phyloP scores from a whole-genome alignment of 2,888 invertebrate genomes.

The Drosophila imparisetae region DNA sequence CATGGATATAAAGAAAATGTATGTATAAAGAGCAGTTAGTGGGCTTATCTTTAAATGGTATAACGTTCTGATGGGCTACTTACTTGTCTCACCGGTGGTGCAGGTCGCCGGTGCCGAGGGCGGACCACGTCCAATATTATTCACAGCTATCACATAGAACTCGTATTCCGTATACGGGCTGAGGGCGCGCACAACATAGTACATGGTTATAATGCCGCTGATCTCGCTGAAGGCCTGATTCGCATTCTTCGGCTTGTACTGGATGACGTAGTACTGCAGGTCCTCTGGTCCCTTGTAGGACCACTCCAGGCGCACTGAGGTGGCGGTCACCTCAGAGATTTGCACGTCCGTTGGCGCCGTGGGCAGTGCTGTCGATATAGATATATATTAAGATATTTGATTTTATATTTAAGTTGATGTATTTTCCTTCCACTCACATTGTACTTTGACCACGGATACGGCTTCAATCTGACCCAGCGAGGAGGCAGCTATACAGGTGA shows the following conservation, averaged over 20 bases:
- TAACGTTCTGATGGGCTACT: constrained; percentile 77
- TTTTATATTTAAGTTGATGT: background rate
- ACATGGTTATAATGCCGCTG: constrained; percentile 96
- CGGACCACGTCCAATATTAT: constrained; percentile 96
- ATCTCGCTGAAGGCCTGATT: constrained; percentile 96
- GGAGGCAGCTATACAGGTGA: constrained; percentile 98
- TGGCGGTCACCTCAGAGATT: constrained; percentile 96
- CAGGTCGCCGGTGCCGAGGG: constrained; percentile 95
- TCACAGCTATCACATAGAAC: constrained; percentile 97
- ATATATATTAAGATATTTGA: background rate
- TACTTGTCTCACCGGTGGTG: constrained; percentile 98
- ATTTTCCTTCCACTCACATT: constrained; percentile 89
- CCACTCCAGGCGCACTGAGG: constrained; percentile 97
- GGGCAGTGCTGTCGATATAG: constrained; percentile 90
- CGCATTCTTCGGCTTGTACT: constrained; percentile 97
- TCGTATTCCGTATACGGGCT: constrained; percentile 98
- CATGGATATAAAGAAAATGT: constrained; percentile 20
- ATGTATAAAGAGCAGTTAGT: constrained; percentile 40
- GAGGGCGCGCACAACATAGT: constrained; percentile 94
- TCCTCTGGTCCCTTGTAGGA: constrained; percentile 95
- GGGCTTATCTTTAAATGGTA: constrained; percentile 18
- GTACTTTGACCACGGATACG: constrained; percentile 95
- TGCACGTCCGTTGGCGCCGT: constrained; percentile 95
- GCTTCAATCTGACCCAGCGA: constrained; percentile 96
- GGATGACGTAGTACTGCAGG: constrained; percentile 97